Evolutionary conservation across 2,888 invertebrate species (phyloP).

Genomic region (Erpobdella octoculata): DNA sequence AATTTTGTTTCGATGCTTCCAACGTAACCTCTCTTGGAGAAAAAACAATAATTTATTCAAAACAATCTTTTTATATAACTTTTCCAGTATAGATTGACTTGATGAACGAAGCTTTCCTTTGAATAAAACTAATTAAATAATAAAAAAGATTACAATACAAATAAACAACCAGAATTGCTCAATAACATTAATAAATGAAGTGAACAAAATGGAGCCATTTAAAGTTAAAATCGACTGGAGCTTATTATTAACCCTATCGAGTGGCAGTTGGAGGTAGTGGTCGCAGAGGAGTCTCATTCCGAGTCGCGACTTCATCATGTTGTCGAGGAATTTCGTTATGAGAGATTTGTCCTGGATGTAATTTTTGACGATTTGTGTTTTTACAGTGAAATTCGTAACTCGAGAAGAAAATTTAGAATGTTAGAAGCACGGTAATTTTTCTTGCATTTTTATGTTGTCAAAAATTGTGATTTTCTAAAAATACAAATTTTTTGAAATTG

Average conservation of each 20-base stretch:
- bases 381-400: too few relatives aligned
- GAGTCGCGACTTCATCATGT: constrained; percentile 56
- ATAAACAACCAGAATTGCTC: background rate
- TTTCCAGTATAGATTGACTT: too few relatives aligned
- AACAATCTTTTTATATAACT: too few relatives aligned
- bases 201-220: background rate
- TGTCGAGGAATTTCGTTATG: constrained; percentile 54
- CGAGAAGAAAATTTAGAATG: too few relatives aligned
- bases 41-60: too few relatives aligned
- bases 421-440: too few relatives aligned
- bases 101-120: background rate
- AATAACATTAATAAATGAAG: background rate
- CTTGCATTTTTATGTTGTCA: too few relatives aligned
- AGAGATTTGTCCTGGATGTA: constrained; percentile 52
- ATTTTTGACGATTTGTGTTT: too few relatives aligned
- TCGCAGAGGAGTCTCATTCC: constrained; percentile 57
- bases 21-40: constrained; percentile 54
- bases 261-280: constrained; percentile 55
- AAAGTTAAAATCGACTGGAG: too few relatives aligned
- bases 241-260: constrained; percentile 55
- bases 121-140: background rate
- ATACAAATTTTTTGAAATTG: too few relatives aligned
- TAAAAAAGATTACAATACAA: background rate
- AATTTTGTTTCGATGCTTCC: constrained; percentile 57
- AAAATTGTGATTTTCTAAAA: too few relatives aligned